Conservation (phyloP, 2,888 invertebrate genomes). For the Eristalis tenax region DNA sequence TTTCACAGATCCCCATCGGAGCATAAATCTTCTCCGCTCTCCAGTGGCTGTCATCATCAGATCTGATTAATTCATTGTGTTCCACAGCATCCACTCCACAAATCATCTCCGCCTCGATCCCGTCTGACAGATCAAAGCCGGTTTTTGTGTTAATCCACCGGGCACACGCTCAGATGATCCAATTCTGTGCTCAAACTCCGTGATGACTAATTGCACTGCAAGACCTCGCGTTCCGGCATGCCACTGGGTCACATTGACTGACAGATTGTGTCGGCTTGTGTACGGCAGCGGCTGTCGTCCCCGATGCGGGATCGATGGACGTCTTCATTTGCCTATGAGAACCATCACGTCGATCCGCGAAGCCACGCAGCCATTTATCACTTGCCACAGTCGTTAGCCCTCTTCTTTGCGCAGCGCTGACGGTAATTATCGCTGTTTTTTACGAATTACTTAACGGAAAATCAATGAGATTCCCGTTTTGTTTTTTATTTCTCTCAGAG, state of each 20-base stretch:
- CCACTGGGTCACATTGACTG: slow-evolving; percentile 61
- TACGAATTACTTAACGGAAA: slow-evolving; percentile 49
- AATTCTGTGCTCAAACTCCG: not conserved
- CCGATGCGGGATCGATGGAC: slow-evolving; percentile 65
- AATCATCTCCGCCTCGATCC: slow-evolving; percentile 57
- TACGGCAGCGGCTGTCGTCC: not conserved
- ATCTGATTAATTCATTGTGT: slow-evolving; percentile 65
- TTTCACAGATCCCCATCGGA: slow-evolving; percentile 16
- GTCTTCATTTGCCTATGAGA: slow-evolving; percentile 51
- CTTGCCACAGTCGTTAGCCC: slow-evolving; percentile 11
- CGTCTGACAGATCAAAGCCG: slow-evolving; percentile 51
- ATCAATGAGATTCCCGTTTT: slow-evolving; percentile 46
- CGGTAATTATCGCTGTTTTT: slow-evolving; percentile 54
- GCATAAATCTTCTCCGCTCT: slow-evolving; percentile 56
- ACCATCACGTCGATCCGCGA: slow-evolving; percentile 23
- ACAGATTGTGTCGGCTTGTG: slow-evolving; percentile 61
- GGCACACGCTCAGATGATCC: slow-evolving; percentile 13
- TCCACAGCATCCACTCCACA: slow-evolving; percentile 43
- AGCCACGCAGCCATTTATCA: slow-evolving; percentile 36
- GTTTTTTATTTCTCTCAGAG: slow-evolving; percentile 23
- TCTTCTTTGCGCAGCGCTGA: not conserved
- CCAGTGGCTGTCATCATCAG: slow-evolving; percentile 48
- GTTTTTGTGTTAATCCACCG: not conserved
- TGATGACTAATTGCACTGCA: slow-evolving; percentile 4
- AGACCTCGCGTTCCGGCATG: not conserved